Conservation (phyloP, 2,797 vertebrate species). For the Pseudopleuronectes americanus region DNA sequence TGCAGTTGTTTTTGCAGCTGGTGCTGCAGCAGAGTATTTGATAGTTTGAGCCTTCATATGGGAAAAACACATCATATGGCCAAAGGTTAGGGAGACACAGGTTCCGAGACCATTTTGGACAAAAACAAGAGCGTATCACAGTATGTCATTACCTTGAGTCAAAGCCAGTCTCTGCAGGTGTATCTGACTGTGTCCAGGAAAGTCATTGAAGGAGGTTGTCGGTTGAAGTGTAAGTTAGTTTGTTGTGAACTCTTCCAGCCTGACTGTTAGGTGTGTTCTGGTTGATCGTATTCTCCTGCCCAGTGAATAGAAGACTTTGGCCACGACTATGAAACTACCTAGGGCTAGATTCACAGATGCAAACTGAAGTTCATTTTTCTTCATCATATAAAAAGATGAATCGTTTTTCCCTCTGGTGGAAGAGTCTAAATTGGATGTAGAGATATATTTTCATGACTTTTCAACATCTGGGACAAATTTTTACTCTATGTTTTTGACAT, state of each 20-base stretch:
- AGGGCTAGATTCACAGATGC: constrained; percentile 68
- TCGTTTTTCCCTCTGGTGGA: constrained; percentile 36
- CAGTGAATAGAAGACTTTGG: constrained; percentile 13
- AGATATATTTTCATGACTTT: constrained; percentile 46
- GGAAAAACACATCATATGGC: not conserved
- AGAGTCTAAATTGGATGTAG: constrained; percentile 47
- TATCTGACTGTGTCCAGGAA: not conserved
- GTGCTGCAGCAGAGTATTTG: not conserved
- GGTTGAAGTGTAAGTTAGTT: not conserved
- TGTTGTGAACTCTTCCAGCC: no score
- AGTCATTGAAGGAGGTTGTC: not conserved
- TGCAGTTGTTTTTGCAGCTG: not conserved
- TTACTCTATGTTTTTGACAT: constrained; percentile 40
- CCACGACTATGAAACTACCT: constrained; percentile 69
- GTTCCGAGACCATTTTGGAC: not conserved
- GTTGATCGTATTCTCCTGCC: constrained; percentile 12
- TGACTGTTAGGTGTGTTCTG: constrained; percentile 5
- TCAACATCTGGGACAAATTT: constrained; percentile 40
- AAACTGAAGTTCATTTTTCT: constrained; percentile 69
- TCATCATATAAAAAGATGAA: constrained; percentile 30
- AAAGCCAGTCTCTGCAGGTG: not conserved
- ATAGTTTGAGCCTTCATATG: not conserved
- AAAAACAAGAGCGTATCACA: not conserved
- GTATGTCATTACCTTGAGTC: no score
- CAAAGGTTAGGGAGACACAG: not conserved